phyloP scores from a whole-genome alignment of 2,797 vertebrate species.

The Apodemus agrarius region DNA sequence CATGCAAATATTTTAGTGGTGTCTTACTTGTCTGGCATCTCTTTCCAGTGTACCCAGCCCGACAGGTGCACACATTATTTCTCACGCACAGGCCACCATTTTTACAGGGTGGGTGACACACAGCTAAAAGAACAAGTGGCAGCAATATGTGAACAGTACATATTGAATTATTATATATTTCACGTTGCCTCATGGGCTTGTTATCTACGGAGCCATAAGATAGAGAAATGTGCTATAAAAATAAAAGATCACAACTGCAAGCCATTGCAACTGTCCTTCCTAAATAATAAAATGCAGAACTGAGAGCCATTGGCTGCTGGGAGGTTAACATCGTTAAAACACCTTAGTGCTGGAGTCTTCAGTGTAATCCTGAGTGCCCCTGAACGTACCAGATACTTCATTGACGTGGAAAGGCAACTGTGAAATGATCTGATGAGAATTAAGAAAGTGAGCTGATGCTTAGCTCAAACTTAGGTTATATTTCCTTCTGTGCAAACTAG shows the following conservation, averaged over 20 bases:
- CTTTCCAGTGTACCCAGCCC: constrained; percentile 92
- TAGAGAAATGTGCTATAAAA: constrained; percentile 61
- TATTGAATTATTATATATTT: background rate
- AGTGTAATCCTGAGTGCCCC: background rate
- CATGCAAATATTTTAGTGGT: constrained; percentile 35
- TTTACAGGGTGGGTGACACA: constrained; percentile 95
- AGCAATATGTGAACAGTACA: constrained; percentile 20
- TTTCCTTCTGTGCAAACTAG: background rate
- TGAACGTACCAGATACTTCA: constrained; percentile 10
- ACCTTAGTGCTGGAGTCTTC: background rate
- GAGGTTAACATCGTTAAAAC: constrained; percentile 39
- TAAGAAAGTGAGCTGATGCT: constrained; percentile 36
- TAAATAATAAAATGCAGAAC: constrained; percentile 48
- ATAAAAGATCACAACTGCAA: constrained; percentile 51
- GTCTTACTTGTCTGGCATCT: constrained; percentile 95
- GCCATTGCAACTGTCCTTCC: constrained; percentile 50
- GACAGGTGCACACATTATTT: constrained; percentile 94
- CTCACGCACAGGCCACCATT: constrained; percentile 95
- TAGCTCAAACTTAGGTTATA: constrained; percentile 26
- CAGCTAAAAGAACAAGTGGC: constrained; percentile 87
- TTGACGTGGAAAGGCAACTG: background rate
- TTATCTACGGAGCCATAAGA: constrained; percentile 41
- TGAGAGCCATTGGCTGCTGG: background rate
- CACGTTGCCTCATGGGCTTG: background rate
- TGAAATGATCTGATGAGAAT: background rate